Evolutionary conservation across 1,140 invertebrate genomes (phyloP).

Genomic region (Oryzaephilus surinamensis): DNA sequence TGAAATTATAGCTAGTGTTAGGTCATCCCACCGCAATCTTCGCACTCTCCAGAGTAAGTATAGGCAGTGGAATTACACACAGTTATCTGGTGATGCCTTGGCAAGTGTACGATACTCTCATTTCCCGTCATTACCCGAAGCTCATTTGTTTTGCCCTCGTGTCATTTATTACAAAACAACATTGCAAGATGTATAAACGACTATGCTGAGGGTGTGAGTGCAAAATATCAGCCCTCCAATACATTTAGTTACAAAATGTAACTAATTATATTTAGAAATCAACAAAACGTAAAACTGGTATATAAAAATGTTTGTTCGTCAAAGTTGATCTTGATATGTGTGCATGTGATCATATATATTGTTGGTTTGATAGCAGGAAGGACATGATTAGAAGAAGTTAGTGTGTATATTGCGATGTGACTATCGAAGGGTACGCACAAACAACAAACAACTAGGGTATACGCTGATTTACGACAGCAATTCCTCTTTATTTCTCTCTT

Average conservation of each 20-base stretch:
- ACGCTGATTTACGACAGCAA: conserved; percentile 25
- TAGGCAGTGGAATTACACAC: conserved; percentile 13
- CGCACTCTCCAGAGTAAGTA: conserved; percentile 10
- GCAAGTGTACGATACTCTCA: conserved; percentile 9
- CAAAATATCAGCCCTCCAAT: too few relatives aligned
- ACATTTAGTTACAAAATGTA: too few relatives aligned
- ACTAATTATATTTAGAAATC: too few relatives aligned
- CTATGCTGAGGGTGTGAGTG: too few relatives aligned
- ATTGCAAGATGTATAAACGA: conserved; percentile 10
- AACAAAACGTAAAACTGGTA: too few relatives aligned
- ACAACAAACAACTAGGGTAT: conserved; percentile 19
- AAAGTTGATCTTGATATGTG: too few relatives aligned
- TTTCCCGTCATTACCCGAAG: conserved; percentile 10
- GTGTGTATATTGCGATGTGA: conserved; percentile 16
- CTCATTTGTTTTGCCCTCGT: conserved; percentile 10
- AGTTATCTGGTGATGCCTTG: conserved; percentile 7
- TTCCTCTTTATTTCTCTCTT: conserved; percentile 35
- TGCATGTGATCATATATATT: too few relatives aligned
- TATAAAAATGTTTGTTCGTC: too few relatives aligned
- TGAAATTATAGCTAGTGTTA: conserved; percentile 16
- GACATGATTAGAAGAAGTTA: conserved; percentile 19
- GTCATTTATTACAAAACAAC: conserved; percentile 10
- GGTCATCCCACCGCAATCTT: conserved; percentile 15
- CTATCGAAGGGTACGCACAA: conserved; percentile 22
- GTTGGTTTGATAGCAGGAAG: conserved; percentile 11